Evolutionary conservation across 2,888 invertebrate genomes (phyloP).

Genomic region (Choristoneura rosaceana): DNA sequence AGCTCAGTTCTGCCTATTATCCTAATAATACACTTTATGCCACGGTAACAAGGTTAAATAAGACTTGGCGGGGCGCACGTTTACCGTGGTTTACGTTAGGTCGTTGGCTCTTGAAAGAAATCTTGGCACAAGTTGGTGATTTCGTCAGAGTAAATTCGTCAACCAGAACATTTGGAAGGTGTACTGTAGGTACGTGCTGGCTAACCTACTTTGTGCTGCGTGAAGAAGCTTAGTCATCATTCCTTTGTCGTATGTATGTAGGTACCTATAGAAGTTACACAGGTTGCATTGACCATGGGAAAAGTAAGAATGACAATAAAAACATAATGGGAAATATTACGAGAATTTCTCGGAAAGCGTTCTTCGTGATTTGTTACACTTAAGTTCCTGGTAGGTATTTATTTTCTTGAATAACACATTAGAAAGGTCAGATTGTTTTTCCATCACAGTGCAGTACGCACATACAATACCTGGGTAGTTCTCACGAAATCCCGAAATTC

Average conservation of each 20-base stretch:
- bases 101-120: conserved; percentile 80
- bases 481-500: no score
- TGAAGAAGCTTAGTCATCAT: conserved; percentile 25
- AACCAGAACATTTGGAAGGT: conserved; percentile 62
- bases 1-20: conserved; percentile 24
- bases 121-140: conserved; percentile 76
- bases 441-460: no score
- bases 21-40: conserved; percentile 52
- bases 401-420: no score
- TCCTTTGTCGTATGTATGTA: neutral
- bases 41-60: conserved; percentile 40
- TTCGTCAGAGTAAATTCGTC: conserved; percentile 79
- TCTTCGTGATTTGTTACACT: no score
- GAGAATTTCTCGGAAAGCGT: no score
- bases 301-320: neutral
- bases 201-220: conserved; percentile 31
- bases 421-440: no score
- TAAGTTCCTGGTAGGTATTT: no score
- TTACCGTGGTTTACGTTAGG: conserved; percentile 60
- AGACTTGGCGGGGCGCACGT: conserved; percentile 40
- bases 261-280: neutral
- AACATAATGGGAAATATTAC: neutral
- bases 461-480: no score
- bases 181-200: conserved; percentile 26
- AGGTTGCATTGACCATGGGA: neutral